Evolutionary conservation across 92 coral and sea anemone species (phyloP).

Genomic region (Desmophyllum pertusum): DNA sequence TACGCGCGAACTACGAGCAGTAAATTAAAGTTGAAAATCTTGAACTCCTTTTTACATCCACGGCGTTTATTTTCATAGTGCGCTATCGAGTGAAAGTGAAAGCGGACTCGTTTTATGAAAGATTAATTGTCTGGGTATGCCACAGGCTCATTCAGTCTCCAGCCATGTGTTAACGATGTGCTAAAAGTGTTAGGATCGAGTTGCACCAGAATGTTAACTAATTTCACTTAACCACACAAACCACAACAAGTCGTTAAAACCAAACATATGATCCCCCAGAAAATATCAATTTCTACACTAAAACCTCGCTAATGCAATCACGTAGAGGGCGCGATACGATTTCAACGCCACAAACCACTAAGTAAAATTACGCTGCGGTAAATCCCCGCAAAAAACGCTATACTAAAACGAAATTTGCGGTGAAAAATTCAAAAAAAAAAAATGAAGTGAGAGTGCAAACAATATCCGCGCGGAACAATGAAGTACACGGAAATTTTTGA

Average conservation of each 20-base stretch:
- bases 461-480: constrained; percentile 2
- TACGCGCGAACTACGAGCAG: background rate
- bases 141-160: background rate
- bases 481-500: constrained; percentile 8
- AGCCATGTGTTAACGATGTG: constrained; percentile 46
- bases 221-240: constrained; percentile 44
- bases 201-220: constrained; percentile 36
- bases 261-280: constrained; percentile 19
- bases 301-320: constrained; percentile 5
- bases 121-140: constrained; percentile 34
- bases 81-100: constrained; percentile 3
- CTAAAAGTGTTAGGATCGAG: constrained; percentile 18
- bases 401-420: background rate
- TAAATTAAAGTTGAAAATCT: background rate
- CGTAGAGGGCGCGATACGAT: background rate
- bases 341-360: constrained; percentile 1
- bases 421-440: background rate
- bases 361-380: background rate
- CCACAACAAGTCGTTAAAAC: constrained; percentile 27
- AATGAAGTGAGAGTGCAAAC: background rate
- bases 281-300: constrained; percentile 26
- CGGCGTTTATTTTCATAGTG: constrained; percentile 7
- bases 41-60: background rate
- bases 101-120: constrained; percentile 46
- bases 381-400: too few relatives aligned